Evolutionary conservation across 1,140 invertebrate genomes (phyloP).

Genomic region (Spodoptera frugiperda): DNA sequence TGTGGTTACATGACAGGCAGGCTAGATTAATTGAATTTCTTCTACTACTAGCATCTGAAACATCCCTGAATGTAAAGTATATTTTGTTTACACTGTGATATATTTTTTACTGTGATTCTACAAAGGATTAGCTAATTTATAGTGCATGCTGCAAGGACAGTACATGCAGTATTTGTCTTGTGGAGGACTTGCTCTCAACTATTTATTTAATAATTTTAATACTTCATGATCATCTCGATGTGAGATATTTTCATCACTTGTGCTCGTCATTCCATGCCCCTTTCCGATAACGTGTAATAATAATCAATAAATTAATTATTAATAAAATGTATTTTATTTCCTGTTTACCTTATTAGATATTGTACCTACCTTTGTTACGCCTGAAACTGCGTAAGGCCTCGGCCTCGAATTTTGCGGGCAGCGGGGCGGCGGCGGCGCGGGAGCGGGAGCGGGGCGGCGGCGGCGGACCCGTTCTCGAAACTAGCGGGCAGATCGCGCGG

Average conservation of each 20-base stretch:
- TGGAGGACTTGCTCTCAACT: slow-evolving; percentile 48
- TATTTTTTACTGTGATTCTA: slow-evolving; percentile 65
- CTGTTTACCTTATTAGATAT: neutral
- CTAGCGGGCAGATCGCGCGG: too few relatives aligned
- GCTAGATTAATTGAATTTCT: slow-evolving; percentile 50
- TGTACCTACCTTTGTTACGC: too few relatives aligned
- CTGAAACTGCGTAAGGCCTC: too few relatives aligned
- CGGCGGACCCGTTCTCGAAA: too few relatives aligned
- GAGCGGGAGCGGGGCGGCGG: too few relatives aligned
- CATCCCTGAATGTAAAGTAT: slow-evolving; percentile 54
- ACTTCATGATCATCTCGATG: slow-evolving; percentile 27
- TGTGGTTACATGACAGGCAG: slow-evolving; percentile 53
- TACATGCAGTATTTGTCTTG: slow-evolving; percentile 44
- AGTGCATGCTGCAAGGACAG: slow-evolving; percentile 41
- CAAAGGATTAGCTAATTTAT: slow-evolving; percentile 64
- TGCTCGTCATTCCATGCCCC: slow-evolving; percentile 50
- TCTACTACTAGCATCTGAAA: slow-evolving; percentile 35
- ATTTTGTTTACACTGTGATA: slow-evolving; percentile 76
- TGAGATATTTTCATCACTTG: slow-evolving; percentile 42
- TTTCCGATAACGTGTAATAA: slow-evolving; percentile 45
- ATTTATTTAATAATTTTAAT: slow-evolving; percentile 43
- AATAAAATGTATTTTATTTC: neutral
- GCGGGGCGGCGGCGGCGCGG: too few relatives aligned
- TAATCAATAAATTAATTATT: slow-evolving; percentile 34
- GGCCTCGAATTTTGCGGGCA: too few relatives aligned